phyloP scores from a whole-genome alignment of 2,888 invertebrate species.

The Meta bourneti region DNA sequence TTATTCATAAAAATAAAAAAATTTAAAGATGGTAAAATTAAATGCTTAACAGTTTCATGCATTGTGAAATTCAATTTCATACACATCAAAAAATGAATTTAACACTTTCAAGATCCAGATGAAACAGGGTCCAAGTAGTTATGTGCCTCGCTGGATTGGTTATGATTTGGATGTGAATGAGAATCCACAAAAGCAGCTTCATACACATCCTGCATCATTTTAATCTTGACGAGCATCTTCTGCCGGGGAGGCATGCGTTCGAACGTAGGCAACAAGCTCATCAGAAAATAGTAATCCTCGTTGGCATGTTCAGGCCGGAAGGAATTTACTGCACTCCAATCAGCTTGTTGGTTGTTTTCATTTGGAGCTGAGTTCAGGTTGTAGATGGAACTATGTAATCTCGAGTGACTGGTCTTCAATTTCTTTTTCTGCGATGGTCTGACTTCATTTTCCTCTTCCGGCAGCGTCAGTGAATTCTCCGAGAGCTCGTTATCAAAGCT shows the following conservation, averaged over 20 bases:
- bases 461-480: conserved; percentile 6
- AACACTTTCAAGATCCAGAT: conserved; percentile 3
- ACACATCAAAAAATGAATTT: background rate
- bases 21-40: too few relatives aligned
- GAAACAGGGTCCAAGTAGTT: background rate
- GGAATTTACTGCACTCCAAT: background rate
- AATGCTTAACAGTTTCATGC: too few relatives aligned
- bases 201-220: conserved; percentile 47
- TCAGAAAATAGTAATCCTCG: conserved; percentile 46
- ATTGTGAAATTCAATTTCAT: too few relatives aligned
- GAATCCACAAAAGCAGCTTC: conserved; percentile 7
- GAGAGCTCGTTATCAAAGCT: conserved; percentile 20
- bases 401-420: background rate
- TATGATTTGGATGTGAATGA: background rate
- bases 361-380: background rate
- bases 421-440: conserved; percentile 9
- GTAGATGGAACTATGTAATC: background rate
- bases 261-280: conserved; percentile 46
- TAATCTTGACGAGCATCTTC: conserved; percentile 43
- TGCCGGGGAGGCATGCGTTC: conserved; percentile 27
- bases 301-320: background rate
- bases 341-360: background rate
- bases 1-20: too few relatives aligned
- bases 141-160: background rate
- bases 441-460: background rate